Evolutionary conservation across 2,888 invertebrate species (phyloP), one percentile per base, ranked within the genome.

Genomic region (Priocnemis perturbator): DNA sequence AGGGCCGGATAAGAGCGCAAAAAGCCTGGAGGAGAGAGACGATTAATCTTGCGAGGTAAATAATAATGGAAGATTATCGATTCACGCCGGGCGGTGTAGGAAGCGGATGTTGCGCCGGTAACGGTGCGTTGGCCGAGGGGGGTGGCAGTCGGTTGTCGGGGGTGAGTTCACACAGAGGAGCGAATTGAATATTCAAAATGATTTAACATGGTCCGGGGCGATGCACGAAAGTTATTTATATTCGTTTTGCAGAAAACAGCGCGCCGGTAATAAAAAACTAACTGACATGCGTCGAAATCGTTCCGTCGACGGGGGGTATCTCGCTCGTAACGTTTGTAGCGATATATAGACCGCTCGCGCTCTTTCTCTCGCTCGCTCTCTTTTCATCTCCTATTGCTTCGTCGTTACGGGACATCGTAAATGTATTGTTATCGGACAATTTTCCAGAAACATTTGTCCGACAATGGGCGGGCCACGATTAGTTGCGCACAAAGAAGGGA

Each of bases 61-160:
- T 78, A 76, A 78, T 78, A 78, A 78, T 68, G 76, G 69, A 69
- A 71, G 69, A 50, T 67, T 53, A 73, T 78, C 74, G 78, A 78
- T 78, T 63, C 63, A 47, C 66, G 50, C 53, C 55, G 50, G 50
- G 47, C 55, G 50, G 59, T 20, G 21, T 20, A 20, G 21, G 26
- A 20, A 26, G 23, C 55, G 55, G 26, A 20, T 55, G 55, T 23
- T 19, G 3, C 55, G 55, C 26, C 21, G 50, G 50, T 19, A 19
- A 37, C 37, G 7, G 37, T 37, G 14, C 37, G 37, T 37, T 11
- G 11, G 37, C 37, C 37, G 37, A 37, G 37, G 37, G 37, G 37
- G 37, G 7, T 11, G 37, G 11, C 4, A 37, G 37, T 3, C 4
- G 37, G 37, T 37, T 37, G 37, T 9, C 37, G 37, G 37, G 26